These are phyloP conservation scores for Pipistrellus pipistrellus DNA, from an alignment of 2,797 vertebrate genomes.

Conservation along the genomic window DNA sequence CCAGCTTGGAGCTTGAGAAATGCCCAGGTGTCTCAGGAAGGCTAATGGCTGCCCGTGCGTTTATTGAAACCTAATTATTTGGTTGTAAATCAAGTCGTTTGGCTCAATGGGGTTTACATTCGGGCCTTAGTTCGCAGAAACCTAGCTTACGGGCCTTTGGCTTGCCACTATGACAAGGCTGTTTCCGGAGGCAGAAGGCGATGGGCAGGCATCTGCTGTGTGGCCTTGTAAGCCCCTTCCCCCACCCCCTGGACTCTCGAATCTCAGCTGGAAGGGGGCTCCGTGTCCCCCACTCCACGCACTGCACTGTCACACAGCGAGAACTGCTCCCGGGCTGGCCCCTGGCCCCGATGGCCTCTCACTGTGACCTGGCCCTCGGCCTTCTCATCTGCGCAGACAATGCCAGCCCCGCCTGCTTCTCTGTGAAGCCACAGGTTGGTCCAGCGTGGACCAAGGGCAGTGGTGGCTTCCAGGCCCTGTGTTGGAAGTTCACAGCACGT, in stretches of 20 bases:
- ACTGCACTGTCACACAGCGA: not conserved
- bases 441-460: not conserved
- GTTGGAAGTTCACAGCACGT: not conserved
- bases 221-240: not conserved
- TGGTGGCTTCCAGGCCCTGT: not conserved
- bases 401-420: not conserved
- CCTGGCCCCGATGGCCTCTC: not conserved
- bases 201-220: not conserved
- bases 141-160: not conserved
- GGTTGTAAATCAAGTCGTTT: constrained; percentile 50
- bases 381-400: not conserved
- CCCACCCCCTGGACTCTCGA: not conserved
- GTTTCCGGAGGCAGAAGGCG: not conserved
- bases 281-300: rapidly evolving
- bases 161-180: not conserved
- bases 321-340: not conserved
- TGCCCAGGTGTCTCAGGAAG: not conserved
- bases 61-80: constrained; percentile 63
- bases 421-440: not conserved
- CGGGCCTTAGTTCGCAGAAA: not conserved
- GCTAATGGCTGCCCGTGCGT: not conserved
- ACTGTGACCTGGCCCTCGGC: not conserved
- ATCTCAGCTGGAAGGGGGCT: not conserved
- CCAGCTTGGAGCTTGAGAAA: constrained; percentile 40
- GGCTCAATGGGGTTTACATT: not conserved